Conservation (phyloP, 2,888 invertebrate species). For the Phragmatobia fuliginosa region DNA sequence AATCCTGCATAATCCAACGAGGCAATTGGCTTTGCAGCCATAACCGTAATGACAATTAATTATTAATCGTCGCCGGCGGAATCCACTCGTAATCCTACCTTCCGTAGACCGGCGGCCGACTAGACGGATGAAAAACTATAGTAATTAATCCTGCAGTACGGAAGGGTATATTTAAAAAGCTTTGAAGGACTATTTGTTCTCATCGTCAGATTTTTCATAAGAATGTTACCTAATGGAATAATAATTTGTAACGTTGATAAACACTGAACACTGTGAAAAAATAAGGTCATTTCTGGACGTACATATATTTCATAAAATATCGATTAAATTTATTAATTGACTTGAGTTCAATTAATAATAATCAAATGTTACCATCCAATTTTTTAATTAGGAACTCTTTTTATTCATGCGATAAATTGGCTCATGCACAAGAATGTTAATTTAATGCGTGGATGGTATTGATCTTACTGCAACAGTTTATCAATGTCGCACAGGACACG, state of each 20-base stretch:
- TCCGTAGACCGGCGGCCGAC: constrained; percentile 49
- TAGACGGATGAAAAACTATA: constrained; percentile 69
- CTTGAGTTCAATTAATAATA: neutral
- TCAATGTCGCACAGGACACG: constrained; percentile 63
- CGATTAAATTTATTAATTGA: too few species aligned
- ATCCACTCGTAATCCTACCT: constrained; percentile 61
- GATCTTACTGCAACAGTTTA: constrained; percentile 57
- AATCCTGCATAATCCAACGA: constrained; percentile 45
- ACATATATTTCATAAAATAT: too few species aligned
- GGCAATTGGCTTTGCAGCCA: constrained; percentile 65
- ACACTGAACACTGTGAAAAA: constrained; percentile 15
- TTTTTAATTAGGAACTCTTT: constrained; percentile 28
- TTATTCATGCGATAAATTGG: constrained; percentile 42
- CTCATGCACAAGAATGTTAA: constrained; percentile 27
- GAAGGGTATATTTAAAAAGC: constrained; percentile 65
- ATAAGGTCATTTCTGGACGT: too few species aligned
- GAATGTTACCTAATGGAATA: constrained; percentile 42
- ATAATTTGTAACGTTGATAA: constrained; percentile 50
- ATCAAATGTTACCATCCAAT: constrained; percentile 15
- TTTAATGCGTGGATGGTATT: constrained; percentile 39
- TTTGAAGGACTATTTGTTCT: constrained; percentile 55
- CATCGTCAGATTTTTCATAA: constrained; percentile 56
- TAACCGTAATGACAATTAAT: constrained; percentile 70
- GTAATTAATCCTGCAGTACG: constrained; percentile 69
- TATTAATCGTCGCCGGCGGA: constrained; percentile 68